Base-by-base conservation (phyloP, 2,113 vertebrate species). In the Poecile atricapillus region DNA sequence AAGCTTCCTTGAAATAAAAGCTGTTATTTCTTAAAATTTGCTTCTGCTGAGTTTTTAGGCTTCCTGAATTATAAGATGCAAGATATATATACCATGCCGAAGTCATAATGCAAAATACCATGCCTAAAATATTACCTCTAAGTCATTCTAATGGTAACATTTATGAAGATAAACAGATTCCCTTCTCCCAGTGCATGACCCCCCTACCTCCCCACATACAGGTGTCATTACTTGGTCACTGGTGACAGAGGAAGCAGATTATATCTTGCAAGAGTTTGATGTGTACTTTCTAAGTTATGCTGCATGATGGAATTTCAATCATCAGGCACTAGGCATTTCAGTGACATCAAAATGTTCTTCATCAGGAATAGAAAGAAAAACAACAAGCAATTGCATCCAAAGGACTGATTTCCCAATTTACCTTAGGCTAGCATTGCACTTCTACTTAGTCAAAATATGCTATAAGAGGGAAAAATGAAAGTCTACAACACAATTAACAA, bases 401-500 rank as follows among this genome's bases (percentile, higher is more conserved):
- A 96, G 84, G 59, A 94, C 75, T 69, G 46, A 95, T 91, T 95
- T 96, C 86, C 86, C 90, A 91, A 78, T 95, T 95, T 94, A 96
- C 95, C 95, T 93, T 78, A 97, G 94, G 94, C 93, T 90, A 95
- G 65, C 9, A 25, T 33, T 52, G 59, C 28, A 27, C 73, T 97
- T 93, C 93, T 91, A 88, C 94, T 97, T 95, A 94, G 95, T 95
- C 94, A 95, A 94, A 93, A 94, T 74, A 81, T 74, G 63, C 47
- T 93, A 56, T 77, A 95, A 96, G 93, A 94, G 70, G 50, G 56
- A 65, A 94, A 97, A 93, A 94, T 62, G 25, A 97, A 92, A 89
- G 86, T 84, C 89, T 96, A 96, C 96, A 97, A 73, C 69, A 82
- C 25, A 87, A 74, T 96, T 96, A 96, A 93, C 56, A 95, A 96